Base-by-base conservation (phyloP, 2,888 invertebrate species). In the Andrena fulva region DNA sequence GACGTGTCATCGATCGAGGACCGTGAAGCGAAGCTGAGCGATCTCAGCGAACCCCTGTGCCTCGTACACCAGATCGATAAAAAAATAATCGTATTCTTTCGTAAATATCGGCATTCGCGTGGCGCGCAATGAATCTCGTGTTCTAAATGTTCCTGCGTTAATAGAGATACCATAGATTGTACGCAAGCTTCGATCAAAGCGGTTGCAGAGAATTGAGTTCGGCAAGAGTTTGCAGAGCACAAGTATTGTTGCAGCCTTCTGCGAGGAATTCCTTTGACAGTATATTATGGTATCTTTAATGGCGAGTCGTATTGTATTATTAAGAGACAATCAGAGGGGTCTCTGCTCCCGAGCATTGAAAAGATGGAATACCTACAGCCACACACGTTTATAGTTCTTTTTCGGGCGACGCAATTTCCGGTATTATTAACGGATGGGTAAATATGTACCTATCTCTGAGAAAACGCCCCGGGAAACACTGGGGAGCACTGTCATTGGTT, bases 321-420 rank as follows among this genome's bases (percentile, higher is more conserved):
- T n/a, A 29, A 31, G 42, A 5, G 29, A 10, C 8, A 8, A 20
- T 50, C 2, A 8, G 29, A 16, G 50, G 16, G 12, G 10, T 33
- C 24, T 24, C 10, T 12, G 5, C 16, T 20, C 12, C 27, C 24
- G 2, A 31, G 8, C 6, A 31, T 60, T n/a, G 29, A 7, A n/a
- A 60, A 16, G 7, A 60, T 31, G n/a, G 31, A 29, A 31, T 16
- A n/a, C 3, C 12, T 7, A 31, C 27, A 31, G n/a, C 8, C 7
- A 7, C 2, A 31, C n/a, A n/a, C 31, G 7, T 29, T 24, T 27
- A 8, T 60, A 31, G n/a, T n/a, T 16, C 2, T 29, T 6, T 54
- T 59, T 68, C 4, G 7, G 16, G 50, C 31, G 8, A 31, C 12
- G 50, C 50, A 60, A 75, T 75, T 60, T 60, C 20, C n/a, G 33